Conservation (phyloP, 2,113 vertebrate species). For the Orthonyx spaldingii region DNA sequence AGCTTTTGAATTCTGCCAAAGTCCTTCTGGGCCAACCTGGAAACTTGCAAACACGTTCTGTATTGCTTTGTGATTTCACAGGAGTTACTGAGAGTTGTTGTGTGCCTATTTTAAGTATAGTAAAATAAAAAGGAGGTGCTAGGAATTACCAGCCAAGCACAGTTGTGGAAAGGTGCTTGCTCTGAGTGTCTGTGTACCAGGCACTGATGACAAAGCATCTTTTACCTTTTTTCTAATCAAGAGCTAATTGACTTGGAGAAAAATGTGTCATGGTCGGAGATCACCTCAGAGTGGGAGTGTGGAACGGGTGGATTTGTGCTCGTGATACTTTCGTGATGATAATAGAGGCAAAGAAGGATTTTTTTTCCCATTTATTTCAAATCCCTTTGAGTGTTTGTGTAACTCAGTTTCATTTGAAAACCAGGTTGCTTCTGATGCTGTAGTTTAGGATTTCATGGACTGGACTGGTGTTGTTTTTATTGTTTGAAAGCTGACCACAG, state of each 20-base stretch:
- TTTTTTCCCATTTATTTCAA: not conserved
- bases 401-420: not conserved
- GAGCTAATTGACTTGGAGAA: not conserved
- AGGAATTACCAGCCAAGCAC: not conserved
- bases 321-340: not conserved
- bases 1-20: not conserved
- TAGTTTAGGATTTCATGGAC: not conserved
- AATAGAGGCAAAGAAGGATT: not conserved
- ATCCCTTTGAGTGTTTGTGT: not conserved
- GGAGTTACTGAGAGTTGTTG: not conserved
- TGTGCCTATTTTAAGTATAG: not conserved
- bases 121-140: not conserved
- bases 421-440: not conserved
- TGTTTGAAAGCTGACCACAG: not conserved
- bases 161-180: not conserved
- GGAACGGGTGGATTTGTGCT: not conserved
- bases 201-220: conserved; percentile 21
- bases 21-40: not conserved
- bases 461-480: not conserved
- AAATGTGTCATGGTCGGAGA: not conserved
- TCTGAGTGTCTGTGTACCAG: not conserved
- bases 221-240: not conserved
- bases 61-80: not conserved
- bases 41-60: not conserved
- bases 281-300: not conserved